Base-by-base conservation (phyloP, 2,797 vertebrate genomes). In the Paratrypauchen microcephalus region DNA sequence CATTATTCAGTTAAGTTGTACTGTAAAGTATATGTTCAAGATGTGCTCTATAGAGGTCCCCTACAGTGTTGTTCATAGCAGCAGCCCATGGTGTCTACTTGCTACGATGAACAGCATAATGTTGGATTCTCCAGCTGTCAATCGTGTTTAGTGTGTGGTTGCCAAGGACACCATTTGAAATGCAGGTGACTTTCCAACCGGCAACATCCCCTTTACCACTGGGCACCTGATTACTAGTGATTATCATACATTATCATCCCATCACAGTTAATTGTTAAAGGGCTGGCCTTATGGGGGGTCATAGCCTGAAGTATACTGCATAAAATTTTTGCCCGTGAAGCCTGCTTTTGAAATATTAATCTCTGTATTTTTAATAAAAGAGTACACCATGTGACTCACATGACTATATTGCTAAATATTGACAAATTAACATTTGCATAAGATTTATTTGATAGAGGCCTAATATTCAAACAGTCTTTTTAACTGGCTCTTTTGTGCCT, bases 171-270 rank as follows among this genome's bases (percentile, higher is more conserved):
- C 92, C 79, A 92, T 94, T 97, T 95, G 95, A 95, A 95, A 97
- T 96, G 95, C 95, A 94, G 95, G 94, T 95, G 95, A 95, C 95
- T 95, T 90, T 93, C 92, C 91, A 87, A 88, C 91, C 92, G 90
- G 89, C 94, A 92, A 93, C 88, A 91, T 94, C 77, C 92, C 92
- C 89, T 95, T 96, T 96, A 94, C 93, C 92, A 88, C 87, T 92
- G 91, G 94, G 93, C 92, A 93, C 94, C 94, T 96, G 94, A 96
- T 97, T 96, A 95, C 95, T 93, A 90, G 80, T 92, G 93, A 97
- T 97, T 96, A 96, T 94, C 96, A 96, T 98, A 95, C 88, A 97
- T 98, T 97, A 97, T 96, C 96, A 97, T 96, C 95, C 93, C 93
- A 96, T 96, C 96, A 95, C 91, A 95, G 95, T 93, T 95, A 96